Percentiles rank a stretch among this genome's conserved stretches.
These are phyloP conservation scores for Corythornis cristatus DNA, from an alignment of 2,113 vertebrate species.

Conservation along the genomic window DNA sequence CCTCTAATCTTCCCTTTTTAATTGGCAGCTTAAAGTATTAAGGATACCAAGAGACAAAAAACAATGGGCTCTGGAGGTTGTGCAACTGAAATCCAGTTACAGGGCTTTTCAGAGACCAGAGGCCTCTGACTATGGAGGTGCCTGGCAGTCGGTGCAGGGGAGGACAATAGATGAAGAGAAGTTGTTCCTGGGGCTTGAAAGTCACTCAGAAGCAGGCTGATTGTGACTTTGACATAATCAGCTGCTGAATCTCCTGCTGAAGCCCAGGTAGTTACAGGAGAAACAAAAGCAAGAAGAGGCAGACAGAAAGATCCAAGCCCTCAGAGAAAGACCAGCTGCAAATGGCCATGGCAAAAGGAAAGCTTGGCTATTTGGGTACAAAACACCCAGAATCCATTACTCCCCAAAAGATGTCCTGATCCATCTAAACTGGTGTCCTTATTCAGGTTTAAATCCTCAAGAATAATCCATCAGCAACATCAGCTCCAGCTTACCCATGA, in stretches of 20 bases:
- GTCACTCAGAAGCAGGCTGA: background rate
- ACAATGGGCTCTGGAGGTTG: conserved; percentile 29
- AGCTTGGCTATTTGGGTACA: background rate
- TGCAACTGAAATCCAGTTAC: conserved; percentile 23
- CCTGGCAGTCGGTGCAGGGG: background rate
- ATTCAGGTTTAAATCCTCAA: conserved; percentile 38
- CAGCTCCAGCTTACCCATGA: conserved; percentile 17
- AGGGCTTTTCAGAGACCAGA: background rate
- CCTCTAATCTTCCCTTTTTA: conserved; percentile 35
- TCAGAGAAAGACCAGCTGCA: background rate
- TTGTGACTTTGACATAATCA: background rate
- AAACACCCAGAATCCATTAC: background rate
- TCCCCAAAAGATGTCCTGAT: background rate
- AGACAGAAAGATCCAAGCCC: background rate
- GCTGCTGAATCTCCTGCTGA: background rate
- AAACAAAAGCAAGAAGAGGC: background rate
- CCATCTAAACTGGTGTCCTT: conserved; percentile 14
- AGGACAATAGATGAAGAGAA: background rate
- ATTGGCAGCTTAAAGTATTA: conserved; percentile 46
- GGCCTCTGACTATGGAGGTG: background rate
- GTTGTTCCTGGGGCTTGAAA: background rate
- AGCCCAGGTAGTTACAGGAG: background rate
- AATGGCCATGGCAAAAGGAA: background rate
- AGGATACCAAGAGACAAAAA: conserved; percentile 31
- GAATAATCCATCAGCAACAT: conserved; percentile 49